Evolutionary conservation across 2,113 vertebrate genomes (phyloP), one percentile per base, ranked within the genome.

Genomic region (Epinephelus lanceolatus): DNA sequence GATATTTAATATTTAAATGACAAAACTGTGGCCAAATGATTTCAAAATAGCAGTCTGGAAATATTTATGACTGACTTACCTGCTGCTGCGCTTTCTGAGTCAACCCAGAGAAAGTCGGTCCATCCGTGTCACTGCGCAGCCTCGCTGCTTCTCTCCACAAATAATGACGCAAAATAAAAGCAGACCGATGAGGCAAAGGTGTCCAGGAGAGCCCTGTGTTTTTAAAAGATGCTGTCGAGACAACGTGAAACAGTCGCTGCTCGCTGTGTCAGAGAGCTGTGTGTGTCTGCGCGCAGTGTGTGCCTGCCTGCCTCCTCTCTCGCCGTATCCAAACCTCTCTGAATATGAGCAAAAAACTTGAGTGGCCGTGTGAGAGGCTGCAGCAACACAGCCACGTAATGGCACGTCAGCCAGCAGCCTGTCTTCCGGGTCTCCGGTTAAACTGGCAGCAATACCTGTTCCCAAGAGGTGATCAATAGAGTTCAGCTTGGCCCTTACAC

Each of bases 391-490:
- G 79, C 78, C 83, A 93, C 94, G 93, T 94, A 93, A 92, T 49
- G 84, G 84, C 84, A 91, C 89, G 91, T 94, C 93, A 94, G 88
- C 87, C 89, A 80, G 80, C 76, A 86, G 84, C 90, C 69, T 45
- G 80, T 88, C 91, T 94, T 95, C 92, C 92, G 92, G 91, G 87
- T 93, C 76, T 30, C 76, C 63, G 51, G 61, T 79, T 83, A 79
- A 81, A 67, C 49, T 86, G 86, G 83, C 86, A 83, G 47, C 73
- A 56, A 1, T 77, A 85, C 84, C 88, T 78, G 74, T 3, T 68
- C 79, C 76, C 69, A 40, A 21, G 77, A 86, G 62, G 47, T 53
- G 78, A 78, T 86, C 73, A 56, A 37, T 75, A 59, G 37, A 77
- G 37, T 49, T n/a, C 73, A 67, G n/a, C 27, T 7, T 53, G 40